These are phyloP conservation scores for Tadarida brasiliensis DNA, from an alignment of 2,797 vertebrate genomes.

Conservation along the genomic window DNA sequence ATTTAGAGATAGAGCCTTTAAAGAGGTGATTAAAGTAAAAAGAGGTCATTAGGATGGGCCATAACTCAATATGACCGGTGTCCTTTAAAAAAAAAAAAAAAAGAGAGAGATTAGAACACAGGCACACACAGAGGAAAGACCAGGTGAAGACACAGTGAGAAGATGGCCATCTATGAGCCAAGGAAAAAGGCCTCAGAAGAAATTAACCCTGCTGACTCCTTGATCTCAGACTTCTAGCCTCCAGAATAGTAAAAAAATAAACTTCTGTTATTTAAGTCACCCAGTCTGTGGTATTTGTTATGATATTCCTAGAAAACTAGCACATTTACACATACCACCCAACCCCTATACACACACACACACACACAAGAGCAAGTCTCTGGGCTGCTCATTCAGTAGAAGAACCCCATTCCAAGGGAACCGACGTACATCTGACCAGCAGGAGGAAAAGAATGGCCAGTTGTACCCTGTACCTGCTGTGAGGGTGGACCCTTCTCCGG, in stretches of 20 bases:
- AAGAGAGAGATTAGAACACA: background rate
- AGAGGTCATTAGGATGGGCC: background rate
- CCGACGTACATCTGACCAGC: too few species aligned
- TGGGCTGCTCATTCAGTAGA: background rate
- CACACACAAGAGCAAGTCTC: background rate
- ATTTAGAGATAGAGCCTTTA: background rate
- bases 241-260: background rate
- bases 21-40: background rate
- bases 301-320: background rate
- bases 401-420: background rate
- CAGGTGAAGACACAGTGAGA: background rate
- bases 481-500: background rate
- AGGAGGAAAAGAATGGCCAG: background rate
- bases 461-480: slow-evolving; percentile 10
- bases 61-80: background rate
- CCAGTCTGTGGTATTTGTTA: background rate
- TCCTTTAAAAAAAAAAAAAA: background rate
- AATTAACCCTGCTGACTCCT: background rate
- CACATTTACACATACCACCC: background rate
- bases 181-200: background rate
- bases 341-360: too few species aligned
- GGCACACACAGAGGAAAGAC: background rate
- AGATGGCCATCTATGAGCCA: background rate
- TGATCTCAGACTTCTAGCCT: background rate
- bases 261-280: background rate